phyloP scores from a whole-genome alignment of 2,888 invertebrate species.

The Diadromus collaris region DNA sequence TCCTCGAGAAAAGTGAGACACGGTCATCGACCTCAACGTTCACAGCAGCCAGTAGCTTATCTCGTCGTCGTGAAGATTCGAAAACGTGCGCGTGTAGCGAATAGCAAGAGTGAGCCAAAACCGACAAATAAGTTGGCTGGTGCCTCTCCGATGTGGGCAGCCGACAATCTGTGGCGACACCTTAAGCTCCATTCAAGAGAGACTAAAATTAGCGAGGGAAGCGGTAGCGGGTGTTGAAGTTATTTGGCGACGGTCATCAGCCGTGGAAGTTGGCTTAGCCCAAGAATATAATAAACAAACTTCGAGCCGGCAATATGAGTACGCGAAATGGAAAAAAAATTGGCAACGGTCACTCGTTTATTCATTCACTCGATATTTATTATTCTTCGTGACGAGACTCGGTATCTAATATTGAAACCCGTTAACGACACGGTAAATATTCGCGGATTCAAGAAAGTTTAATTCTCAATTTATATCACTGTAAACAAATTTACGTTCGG shows the following conservation, averaged over 20 bases:
- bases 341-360: no score
- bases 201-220: constrained; percentile 71
- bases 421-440: background rate
- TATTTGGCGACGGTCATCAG: constrained; percentile 56
- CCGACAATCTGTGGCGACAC: constrained; percentile 33
- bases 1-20: constrained; percentile 28
- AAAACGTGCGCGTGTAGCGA: constrained; percentile 46
- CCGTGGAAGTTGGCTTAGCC: constrained; percentile 12
- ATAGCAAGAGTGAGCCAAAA: background rate
- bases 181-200: constrained; percentile 62
- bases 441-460: background rate
- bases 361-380: no score
- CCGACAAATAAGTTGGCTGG: background rate
- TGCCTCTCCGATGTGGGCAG: background rate
- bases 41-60: constrained; percentile 38
- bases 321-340: no score
- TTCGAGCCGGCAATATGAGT: background rate
- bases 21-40: constrained; percentile 54
- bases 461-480: background rate
- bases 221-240: constrained; percentile 53
- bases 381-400: no score
- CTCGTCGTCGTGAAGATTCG: constrained; percentile 65
- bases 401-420: no score
- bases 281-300: background rate
- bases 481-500: no score